These are phyloP conservation scores for Crocallis elinguaria DNA, from an alignment of 2,888 invertebrate species.

Conservation along the genomic window DNA sequence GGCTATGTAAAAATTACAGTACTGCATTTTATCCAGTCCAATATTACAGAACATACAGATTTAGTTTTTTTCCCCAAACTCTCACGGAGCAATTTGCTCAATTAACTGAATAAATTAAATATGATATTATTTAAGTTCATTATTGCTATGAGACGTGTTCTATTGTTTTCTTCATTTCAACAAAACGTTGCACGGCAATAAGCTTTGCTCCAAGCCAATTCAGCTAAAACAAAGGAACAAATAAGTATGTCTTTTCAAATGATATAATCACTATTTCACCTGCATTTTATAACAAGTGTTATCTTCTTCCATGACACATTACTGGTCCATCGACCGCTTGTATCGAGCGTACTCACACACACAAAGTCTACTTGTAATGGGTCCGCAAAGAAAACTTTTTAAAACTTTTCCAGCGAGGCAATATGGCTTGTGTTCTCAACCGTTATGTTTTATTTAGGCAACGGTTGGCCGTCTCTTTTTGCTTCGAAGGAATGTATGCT, in stretches of 20 bases:
- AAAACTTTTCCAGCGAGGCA: constrained; percentile 85
- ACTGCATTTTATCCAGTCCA: not conserved
- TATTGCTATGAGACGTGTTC: too few relatives aligned
- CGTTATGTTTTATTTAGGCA: constrained; percentile 84
- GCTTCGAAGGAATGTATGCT: constrained; percentile 42
- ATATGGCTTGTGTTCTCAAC: constrained; percentile 85
- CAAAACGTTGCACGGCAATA: not conserved
- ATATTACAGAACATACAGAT: not conserved
- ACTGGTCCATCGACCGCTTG: constrained; percentile 71
- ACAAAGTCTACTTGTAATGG: constrained; percentile 81
- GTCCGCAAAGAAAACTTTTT: constrained; percentile 85
- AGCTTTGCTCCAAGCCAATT: not conserved
- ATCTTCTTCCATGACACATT: constrained; percentile 45
- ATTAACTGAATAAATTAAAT: too few relatives aligned
- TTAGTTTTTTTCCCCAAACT: too few relatives aligned
- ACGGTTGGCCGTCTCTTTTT: constrained; percentile 71
- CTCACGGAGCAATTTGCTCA: too few relatives aligned
- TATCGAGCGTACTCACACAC: constrained; percentile 73
- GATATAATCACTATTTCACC: not conserved
- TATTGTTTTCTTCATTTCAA: too few relatives aligned
- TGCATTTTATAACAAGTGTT: not conserved
- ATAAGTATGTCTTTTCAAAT: not conserved
- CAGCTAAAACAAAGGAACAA: not conserved
- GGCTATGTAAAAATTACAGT: not conserved
- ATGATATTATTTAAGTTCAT: too few relatives aligned